A percentile compares a stretch with the other conserved stretches of the same genome.
Evolutionary conservation across 2,113 vertebrate genomes (phyloP).

Genomic region (Pseudois nayaur): DNA sequence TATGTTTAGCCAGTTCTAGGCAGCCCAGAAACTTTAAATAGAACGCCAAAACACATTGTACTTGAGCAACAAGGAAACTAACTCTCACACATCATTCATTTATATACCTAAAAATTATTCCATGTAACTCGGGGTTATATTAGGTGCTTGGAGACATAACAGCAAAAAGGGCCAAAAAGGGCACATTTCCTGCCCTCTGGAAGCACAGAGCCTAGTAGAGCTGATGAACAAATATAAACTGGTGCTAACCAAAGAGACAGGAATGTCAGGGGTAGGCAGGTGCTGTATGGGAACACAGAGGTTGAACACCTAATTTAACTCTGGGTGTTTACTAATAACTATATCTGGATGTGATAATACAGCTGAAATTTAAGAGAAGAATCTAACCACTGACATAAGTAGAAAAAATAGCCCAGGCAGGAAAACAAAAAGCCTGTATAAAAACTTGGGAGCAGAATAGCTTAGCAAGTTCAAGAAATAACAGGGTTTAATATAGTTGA

Average conservation of each 20-base stretch:
- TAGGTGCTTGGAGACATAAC: background rate
- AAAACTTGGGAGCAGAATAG: background rate
- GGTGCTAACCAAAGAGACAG: background rate
- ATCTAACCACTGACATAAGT: background rate
- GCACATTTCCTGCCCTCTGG: background rate
- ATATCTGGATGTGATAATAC: background rate
- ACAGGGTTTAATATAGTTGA: background rate
- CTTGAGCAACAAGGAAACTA: constrained; percentile 15
- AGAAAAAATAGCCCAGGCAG: background rate
- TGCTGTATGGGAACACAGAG: background rate
- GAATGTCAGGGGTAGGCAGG: background rate
- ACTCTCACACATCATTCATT: background rate
- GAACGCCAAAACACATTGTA: background rate
- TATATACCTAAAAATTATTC: background rate
- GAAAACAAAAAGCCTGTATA: background rate
- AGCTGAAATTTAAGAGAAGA: background rate
- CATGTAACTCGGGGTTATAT: background rate
- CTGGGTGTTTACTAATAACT: background rate
- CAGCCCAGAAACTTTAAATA: constrained; percentile 57
- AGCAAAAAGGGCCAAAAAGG: background rate
- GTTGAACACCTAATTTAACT: background rate
- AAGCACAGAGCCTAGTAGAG: background rate
- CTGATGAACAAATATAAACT: background rate
- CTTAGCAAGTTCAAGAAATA: background rate
- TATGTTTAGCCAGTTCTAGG: constrained; percentile 46